A percentile compares a stretch with the other conserved stretches of the same genome.
Conservation (phyloP, 1,140 invertebrate species). For the Lethrus apterus region DNA sequence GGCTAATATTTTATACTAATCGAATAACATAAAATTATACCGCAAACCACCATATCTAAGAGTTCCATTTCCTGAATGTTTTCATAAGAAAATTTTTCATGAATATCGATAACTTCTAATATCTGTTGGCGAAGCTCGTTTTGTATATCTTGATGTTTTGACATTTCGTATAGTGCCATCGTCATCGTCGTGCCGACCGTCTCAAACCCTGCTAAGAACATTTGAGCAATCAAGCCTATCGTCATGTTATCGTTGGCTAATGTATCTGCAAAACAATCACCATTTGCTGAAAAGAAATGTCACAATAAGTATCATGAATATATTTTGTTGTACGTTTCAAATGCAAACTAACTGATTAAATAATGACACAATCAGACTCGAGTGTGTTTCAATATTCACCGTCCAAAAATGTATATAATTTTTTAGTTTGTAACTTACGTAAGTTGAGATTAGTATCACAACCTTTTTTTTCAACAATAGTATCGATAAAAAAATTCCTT, state of each 20-base stretch:
- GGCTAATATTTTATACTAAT: neutral
- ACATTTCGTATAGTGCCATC: slow-evolving; percentile 44
- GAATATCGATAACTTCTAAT: neutral
- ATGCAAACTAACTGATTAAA: neutral
- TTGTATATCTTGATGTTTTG: slow-evolving; percentile 43
- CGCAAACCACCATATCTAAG: slow-evolving; percentile 5
- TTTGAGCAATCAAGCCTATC: slow-evolving; percentile 52
- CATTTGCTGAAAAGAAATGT: neutral
- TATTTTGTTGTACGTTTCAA: neutral
- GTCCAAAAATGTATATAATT: too few relatives aligned
- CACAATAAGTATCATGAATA: neutral
- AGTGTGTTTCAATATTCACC: too few relatives aligned
- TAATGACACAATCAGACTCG: too few relatives aligned
- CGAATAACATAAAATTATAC: neutral
- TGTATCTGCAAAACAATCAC: neutral
- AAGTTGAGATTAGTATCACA: neutral
- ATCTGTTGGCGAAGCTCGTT: slow-evolving; percentile 42
- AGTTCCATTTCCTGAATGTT: slow-evolving; percentile 1
- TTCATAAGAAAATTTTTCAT: neutral
- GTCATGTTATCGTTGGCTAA: slow-evolving; percentile 26
- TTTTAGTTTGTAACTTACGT: neutral
- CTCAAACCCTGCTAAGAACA: slow-evolving; percentile 54
- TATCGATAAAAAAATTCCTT: slow-evolving; percentile 1
- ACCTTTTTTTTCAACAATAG: slow-evolving; percentile 4
- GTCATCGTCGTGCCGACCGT: slow-evolving; percentile 41